Evolutionary conservation across 2,113 vertebrate genomes (phyloP).

Genomic region (Nothobranchius kuhntae): DNA sequence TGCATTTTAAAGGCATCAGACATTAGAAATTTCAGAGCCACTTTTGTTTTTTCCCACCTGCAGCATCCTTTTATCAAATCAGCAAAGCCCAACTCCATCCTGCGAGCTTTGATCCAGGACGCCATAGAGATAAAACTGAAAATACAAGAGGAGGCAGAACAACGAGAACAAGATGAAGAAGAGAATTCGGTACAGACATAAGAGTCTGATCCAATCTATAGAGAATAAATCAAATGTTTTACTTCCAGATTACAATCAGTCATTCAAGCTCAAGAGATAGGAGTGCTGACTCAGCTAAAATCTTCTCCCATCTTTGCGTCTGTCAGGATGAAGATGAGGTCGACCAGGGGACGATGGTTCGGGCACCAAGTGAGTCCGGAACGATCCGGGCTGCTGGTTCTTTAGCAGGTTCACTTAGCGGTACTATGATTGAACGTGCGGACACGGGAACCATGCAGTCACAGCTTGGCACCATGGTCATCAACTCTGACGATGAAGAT

Average conservation of each 20-base stretch:
- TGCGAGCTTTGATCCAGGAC: conserved; percentile 88
- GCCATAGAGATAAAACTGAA: conserved; percentile 94
- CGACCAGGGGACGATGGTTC: conserved; percentile 92
- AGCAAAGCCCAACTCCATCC: conserved; percentile 86
- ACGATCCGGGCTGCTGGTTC: conserved; percentile 86
- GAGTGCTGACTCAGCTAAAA: too few species aligned
- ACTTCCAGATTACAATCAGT: too few species aligned
- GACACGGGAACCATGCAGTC: conserved; percentile 84
- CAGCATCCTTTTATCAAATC: conserved; percentile 91
- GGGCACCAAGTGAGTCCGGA: conserved; percentile 80
- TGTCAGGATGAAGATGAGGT: conserved; percentile 90
- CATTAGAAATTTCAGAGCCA: background rate
- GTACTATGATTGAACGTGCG: conserved; percentile 86
- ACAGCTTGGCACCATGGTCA: conserved; percentile 93
- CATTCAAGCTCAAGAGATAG: too few species aligned
- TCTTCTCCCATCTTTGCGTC: background rate
- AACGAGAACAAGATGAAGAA: conserved; percentile 87
- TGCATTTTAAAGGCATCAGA: background rate
- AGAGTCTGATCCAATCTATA: too few species aligned
- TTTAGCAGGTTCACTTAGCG: conserved; percentile 71
- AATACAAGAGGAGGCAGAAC: conserved; percentile 86
- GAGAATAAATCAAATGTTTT: too few species aligned
- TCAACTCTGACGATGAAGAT: conserved; percentile 89
- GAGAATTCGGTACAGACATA: conserved; percentile 86
- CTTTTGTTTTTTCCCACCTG: background rate